Percentiles rank a stretch among this genome's conserved stretches.
Evolutionary conservation across 2,888 invertebrate species (phyloP).

Genomic region (Nephrotoma guestfalica): DNA sequence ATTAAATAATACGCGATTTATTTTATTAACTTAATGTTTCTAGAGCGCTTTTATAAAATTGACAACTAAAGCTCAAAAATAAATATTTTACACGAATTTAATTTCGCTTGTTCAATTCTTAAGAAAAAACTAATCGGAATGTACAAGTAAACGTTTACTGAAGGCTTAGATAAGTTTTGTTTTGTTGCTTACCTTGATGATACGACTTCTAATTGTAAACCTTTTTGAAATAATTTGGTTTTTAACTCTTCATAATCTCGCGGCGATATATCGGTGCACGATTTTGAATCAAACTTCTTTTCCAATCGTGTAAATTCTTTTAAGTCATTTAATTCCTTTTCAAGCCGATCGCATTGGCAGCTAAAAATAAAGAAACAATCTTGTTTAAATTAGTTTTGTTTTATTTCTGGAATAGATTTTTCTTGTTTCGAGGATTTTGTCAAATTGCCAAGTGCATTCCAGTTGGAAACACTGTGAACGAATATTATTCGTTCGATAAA

Average conservation of each 20-base stretch:
- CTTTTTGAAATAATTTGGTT: conserved; percentile 10
- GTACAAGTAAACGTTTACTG: no score
- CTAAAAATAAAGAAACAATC: conserved; percentile 20
- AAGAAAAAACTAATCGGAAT: background rate
- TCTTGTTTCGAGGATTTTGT: background rate
- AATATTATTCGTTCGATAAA: background rate
- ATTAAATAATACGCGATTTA: background rate
- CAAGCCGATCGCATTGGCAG: conserved; percentile 32
- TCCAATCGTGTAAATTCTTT: conserved; percentile 44
- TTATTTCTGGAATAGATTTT: conserved; percentile 1
- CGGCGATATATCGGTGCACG: conserved; percentile 15
- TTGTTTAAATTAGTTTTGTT: background rate
- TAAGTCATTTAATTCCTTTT: conserved; percentile 38
- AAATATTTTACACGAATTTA: background rate
- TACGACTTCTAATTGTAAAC: conserved; percentile 5
- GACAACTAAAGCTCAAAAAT: background rate
- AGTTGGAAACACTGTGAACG: background rate
- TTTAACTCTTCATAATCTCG: conserved; percentile 11
- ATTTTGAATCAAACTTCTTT: conserved; percentile 31
- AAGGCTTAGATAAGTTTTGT: background rate
- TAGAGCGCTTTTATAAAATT: background rate
- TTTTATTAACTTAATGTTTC: background rate
- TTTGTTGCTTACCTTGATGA: conserved; percentile 9
- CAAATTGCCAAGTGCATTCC: background rate
- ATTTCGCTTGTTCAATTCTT: background rate